Conservation (phyloP, 2,888 invertebrate genomes). For the Troides helena region DNA sequence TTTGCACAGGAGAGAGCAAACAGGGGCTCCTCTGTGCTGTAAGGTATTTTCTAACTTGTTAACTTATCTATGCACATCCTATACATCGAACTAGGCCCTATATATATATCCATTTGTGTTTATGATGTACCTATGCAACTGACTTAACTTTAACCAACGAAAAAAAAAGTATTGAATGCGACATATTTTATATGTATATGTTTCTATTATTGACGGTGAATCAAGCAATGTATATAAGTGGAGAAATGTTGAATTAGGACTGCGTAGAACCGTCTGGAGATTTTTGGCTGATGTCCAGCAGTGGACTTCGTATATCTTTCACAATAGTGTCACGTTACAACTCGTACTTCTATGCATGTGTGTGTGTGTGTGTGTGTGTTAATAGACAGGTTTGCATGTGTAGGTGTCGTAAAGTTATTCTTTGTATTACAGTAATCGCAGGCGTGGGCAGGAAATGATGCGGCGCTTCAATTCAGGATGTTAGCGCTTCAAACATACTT, state of each 20-base stretch:
- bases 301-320: no score
- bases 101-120: no score
- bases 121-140: constrained; percentile 2
- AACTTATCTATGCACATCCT: no score
- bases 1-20: constrained; percentile 30
- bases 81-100: no score
- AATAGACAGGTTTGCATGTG: not conserved
- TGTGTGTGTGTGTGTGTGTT: constrained; percentile 4
- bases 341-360: not conserved
- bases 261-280: no score
- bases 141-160: constrained; percentile 34
- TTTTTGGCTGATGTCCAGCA: no score
- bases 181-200: no score
- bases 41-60: no score
- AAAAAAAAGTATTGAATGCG: constrained; percentile 12
- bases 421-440: constrained; percentile 22
- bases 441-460: constrained; percentile 27
- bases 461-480: constrained; percentile 33
- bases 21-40: constrained; percentile 30
- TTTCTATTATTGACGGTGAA: no score
- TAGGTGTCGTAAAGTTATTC: constrained; percentile 6
- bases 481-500: constrained; percentile 21
- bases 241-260: no score
- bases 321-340: no score
- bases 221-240: no score